Evolutionary conservation across 2,888 invertebrate genomes (phyloP), one percentile per base, ranked within the genome.

Genomic region (Meloe dianella): DNA sequence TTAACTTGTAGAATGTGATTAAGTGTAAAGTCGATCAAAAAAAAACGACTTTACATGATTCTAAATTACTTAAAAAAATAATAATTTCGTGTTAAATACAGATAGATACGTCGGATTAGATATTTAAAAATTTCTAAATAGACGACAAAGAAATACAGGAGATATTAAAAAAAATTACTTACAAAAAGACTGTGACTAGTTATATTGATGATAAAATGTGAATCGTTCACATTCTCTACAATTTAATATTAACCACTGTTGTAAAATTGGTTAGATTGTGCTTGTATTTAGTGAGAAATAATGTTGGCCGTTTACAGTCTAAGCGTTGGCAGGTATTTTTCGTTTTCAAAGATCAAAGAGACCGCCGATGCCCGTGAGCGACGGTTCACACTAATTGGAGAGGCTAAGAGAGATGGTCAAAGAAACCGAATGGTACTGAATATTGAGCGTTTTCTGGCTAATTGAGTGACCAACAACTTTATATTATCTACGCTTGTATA

Each of bases 371-470:
- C 84, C 83, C 73, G 76, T 41, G 74, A 79, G 84, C 84, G 84
- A 84, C 84, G 84, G 84, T 83, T 83, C 83, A 81, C 83, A 84
- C 84, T 84, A 84, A 84, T 84, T 84, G 84, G 84, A 84, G 84
- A 83, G 82, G 81, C 82, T 78, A 76, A 41, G 41, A 41, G 41
- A 41, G 81, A 80, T 79, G 83, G 83, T 83, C 83, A 84, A 84
- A 83, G 83, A 79, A 82, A 83, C 84, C 84, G 84, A 41, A 80
- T 81, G 82, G 83, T 83, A 83, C 81, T 81, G 81, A 83, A 82
- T 84, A 84, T 84, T 82, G 84, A 84, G 83, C 82, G 83, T 81
- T 83, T 79, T 78, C 75, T 75, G 80, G 81, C 83, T 84, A 83
- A 84, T 83, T 84, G 84, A 84, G 84, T 84, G 84, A 83, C 83